Evolutionary conservation across 2,888 invertebrate genomes (phyloP), one percentile per base, ranked within the genome.

Genomic region (Xestia c-nigrum): DNA sequence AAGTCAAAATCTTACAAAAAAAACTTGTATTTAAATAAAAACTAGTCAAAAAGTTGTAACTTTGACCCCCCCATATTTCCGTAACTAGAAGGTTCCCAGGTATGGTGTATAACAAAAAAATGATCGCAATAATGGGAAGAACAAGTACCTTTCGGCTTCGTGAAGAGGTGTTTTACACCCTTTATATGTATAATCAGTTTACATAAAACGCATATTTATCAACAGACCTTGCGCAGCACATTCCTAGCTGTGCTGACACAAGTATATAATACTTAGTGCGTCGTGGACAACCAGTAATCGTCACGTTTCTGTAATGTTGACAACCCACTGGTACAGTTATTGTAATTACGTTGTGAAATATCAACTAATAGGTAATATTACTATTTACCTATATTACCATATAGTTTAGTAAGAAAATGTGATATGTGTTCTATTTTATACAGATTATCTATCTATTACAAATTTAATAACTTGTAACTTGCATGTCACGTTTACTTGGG

Each of bases 281-380:
- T 40, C 12, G 61, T 66, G 43, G 43, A 64, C 65, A 78, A 72
- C 59, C 68, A 63, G 14, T 16, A 5, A 72, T 76, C 12, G 43
- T 57, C 85, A 84, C 85, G 85, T 82, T 72, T 73, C 21, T 81
- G 31, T 64, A 38, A 24, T 64, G 64, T 66, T 24, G 68, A 47
- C 47, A 74, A 66, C 43, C 57, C 46, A 78, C 61, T 74, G 57
- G 21, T 78, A 85, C 59, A 74, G 50, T 69, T 72, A 43, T 31
- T 57, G 38, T 69, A 55, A 68, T 71, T 59, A 47, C 38, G 19
- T 61, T 72, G 66, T 59, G 74, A 70, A 69, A 84, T 84, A 6
- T 71, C n/a, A 64, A 64, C n/a, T 55, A 64, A 76, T 63, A 43
- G 57, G 57, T 80, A 64, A 83, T 52, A 21, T 52, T 55, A 55